These are phyloP conservation scores for Solenopsis fugax DNA, from an alignment of 1,140 invertebrate genomes.

Conservation along the genomic window DNA sequence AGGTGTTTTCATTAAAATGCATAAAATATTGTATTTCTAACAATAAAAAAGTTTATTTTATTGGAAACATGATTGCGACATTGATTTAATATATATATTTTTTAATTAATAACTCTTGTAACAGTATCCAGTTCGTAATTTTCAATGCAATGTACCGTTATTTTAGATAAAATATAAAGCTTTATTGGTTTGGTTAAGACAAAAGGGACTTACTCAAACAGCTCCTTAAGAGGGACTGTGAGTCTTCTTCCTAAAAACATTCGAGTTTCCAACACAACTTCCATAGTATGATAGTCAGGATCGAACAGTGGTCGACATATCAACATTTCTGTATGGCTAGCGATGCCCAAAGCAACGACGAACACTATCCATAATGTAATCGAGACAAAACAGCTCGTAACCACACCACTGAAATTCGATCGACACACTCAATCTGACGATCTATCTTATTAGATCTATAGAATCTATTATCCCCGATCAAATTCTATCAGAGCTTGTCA, in stretches of 20 bases:
- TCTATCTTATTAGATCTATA: slow-evolving; percentile 20
- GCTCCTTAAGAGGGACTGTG: slow-evolving; percentile 80
- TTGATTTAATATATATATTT: neutral
- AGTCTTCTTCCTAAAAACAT: slow-evolving; percentile 80
- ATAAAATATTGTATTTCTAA: neutral
- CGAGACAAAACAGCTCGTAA: slow-evolving; percentile 81
- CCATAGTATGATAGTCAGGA: slow-evolving; percentile 81
- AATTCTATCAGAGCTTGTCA: neutral
- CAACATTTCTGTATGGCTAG: slow-evolving; percentile 82
- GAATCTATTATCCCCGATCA: neutral
- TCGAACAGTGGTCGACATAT: slow-evolving; percentile 83
- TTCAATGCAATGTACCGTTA: neutral
- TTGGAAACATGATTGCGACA: neutral
- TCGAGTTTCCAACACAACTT: slow-evolving; percentile 81
- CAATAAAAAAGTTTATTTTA: slow-evolving; percentile 4
- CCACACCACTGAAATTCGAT: slow-evolving; percentile 77
- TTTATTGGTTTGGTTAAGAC: slow-evolving; percentile 24
- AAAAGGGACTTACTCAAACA: slow-evolving; percentile 79
- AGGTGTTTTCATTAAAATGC: neutral
- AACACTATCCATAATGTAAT: slow-evolving; percentile 82
- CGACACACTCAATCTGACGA: slow-evolving; percentile 10
- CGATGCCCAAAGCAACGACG: slow-evolving; percentile 76
- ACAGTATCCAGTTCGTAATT: neutral
- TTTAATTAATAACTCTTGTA: neutral
- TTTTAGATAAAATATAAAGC: slow-evolving; percentile 2